A percentile compares a stretch with the other conserved stretches of the same genome.
Evolutionary conservation across 2,113 vertebrate species (phyloP).

Genomic region (Halichoerus grypus): DNA sequence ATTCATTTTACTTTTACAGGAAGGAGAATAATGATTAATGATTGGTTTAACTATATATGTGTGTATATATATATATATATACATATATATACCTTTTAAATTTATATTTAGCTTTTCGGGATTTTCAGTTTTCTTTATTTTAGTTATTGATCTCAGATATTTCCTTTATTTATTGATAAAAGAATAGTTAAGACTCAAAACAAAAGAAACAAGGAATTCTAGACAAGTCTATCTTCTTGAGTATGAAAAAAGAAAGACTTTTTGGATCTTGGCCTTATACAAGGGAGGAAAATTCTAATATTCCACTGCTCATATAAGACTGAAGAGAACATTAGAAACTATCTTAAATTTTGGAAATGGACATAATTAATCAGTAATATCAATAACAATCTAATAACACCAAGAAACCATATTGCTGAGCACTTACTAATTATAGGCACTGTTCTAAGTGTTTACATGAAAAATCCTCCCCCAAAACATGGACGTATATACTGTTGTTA

Average conservation of each 20-base stretch:
- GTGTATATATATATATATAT: neutral
- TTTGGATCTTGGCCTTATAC: neutral
- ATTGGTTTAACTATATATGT: neutral
- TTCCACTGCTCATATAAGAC: neutral
- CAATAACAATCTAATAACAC: neutral
- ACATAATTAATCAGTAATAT: neutral
- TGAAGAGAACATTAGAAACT: neutral
- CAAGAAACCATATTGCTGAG: neutral
- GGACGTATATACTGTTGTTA: neutral
- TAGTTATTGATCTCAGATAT: neutral
- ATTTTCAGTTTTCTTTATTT: conserved; percentile 34
- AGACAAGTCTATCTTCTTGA: conserved; percentile 2
- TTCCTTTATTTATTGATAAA: neutral
- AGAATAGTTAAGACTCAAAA: neutral
- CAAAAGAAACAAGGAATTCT: conserved; percentile 32
- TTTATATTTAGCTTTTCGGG: neutral
- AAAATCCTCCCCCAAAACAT: neutral
- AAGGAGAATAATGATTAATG: neutral
- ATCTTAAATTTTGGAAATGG: neutral
- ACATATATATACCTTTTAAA: neutral
- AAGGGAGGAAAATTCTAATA: neutral
- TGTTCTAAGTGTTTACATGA: neutral
- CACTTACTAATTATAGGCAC: neutral
- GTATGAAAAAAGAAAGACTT: neutral
- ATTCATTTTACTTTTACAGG: neutral